These are phyloP conservation scores for Erpetoichthys calabaricus DNA, from an alignment of 2,797 vertebrate species.

Conservation along the genomic window DNA sequence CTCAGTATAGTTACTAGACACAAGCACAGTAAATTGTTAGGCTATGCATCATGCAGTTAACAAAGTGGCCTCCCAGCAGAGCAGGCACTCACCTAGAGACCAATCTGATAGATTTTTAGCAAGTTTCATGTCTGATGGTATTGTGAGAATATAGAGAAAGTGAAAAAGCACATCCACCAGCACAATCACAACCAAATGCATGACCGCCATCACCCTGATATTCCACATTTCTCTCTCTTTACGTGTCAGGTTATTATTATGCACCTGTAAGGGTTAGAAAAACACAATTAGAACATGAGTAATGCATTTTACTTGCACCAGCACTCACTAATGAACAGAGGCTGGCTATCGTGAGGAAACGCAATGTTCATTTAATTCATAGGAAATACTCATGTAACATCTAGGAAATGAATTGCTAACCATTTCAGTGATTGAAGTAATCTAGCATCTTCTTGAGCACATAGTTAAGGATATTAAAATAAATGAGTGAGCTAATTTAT, in stretches of 20 bases:
- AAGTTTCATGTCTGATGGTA: constrained; percentile 75
- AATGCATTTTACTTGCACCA: neutral
- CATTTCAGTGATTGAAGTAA: too few relatives aligned
- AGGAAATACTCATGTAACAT: too few relatives aligned
- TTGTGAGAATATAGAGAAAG: constrained; percentile 89
- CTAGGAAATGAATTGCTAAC: too few relatives aligned
- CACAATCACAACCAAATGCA: constrained; percentile 50
- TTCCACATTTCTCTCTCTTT: constrained; percentile 74
- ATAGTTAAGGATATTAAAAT: too few relatives aligned
- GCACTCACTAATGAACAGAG: too few relatives aligned
- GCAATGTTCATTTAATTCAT: neutral
- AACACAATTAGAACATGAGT: neutral
- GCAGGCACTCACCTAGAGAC: constrained; percentile 65
- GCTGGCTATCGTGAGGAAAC: neutral
- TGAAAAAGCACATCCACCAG: constrained; percentile 77
- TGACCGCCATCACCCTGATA: constrained; percentile 54
- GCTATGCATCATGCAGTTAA: too few relatives aligned
- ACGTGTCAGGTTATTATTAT: constrained; percentile 49
- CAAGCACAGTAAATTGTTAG: too few relatives aligned
- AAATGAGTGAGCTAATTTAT: too few relatives aligned
- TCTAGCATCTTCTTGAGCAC: too few relatives aligned
- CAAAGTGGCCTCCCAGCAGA: too few relatives aligned
- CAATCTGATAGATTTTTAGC: constrained; percentile 73
- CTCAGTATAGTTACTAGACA: too few relatives aligned
- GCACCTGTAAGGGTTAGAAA: constrained; percentile 47